A percentile compares a stretch with the other conserved stretches of the same genome.
Conservation (phyloP, 53 echinoderm and acorn worm species). For the Actinopyga echinites region DNA sequence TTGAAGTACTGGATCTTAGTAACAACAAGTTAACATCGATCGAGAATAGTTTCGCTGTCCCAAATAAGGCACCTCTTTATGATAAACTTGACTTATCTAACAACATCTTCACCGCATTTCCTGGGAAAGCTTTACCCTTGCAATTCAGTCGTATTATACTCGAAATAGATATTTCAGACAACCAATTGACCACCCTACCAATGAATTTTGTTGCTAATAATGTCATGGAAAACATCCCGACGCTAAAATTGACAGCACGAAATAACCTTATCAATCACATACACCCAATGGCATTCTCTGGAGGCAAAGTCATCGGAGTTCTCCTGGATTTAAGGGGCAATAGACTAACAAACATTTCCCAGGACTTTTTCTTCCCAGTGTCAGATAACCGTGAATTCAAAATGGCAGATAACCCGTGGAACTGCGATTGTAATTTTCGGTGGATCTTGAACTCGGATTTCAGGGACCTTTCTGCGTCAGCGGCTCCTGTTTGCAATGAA, state of each 20-base stretch:
- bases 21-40: constrained; percentile 3
- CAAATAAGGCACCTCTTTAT: not conserved
- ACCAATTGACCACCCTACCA: not conserved
- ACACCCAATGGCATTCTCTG: not conserved
- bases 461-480: not conserved
- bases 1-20: not conserved
- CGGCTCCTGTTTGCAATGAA: constrained; percentile 5
- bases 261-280: not conserved
- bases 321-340: constrained; percentile 2
- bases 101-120: not conserved
- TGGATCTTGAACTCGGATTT: not conserved
- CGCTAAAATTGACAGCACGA: not conserved
- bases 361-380: not conserved
- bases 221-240: not conserved
- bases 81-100: not conserved
- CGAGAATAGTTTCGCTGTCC: not conserved
- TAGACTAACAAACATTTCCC: not conserved
- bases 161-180: constrained; percentile 19
- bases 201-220: not conserved
- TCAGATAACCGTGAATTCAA: not conserved
- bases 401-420: constrained; percentile 23
- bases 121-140: not conserved
- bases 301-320: not conserved
- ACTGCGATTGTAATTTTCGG: constrained; percentile 28
- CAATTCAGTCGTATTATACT: not conserved